These are phyloP conservation scores for Fragum fragum DNA, from an alignment of 2,888 invertebrate species.

Conservation along the genomic window DNA sequence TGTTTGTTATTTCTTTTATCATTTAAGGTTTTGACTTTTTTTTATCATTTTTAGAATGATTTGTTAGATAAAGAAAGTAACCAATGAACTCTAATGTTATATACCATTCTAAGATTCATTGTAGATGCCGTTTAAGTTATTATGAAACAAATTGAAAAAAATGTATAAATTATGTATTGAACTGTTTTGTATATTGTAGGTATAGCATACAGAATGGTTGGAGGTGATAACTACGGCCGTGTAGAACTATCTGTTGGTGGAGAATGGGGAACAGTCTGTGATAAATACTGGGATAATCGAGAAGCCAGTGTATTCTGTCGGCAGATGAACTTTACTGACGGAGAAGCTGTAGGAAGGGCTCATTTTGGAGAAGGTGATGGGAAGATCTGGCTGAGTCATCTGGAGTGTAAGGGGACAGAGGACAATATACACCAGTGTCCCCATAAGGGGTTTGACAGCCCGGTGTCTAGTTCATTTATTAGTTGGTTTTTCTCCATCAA, in stretches of 20 bases:
- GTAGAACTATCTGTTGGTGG: constrained; percentile 91
- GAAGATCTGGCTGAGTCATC: constrained; percentile 81
- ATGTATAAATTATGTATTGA: too few species aligned
- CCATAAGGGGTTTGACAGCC: constrained; percentile 75
- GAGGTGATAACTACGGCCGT: constrained; percentile 71
- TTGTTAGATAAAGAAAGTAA: too few species aligned
- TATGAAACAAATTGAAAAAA: too few species aligned
- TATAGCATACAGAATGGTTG: constrained; percentile 72
- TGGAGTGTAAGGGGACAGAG: constrained; percentile 78
- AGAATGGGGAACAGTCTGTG: constrained; percentile 92
- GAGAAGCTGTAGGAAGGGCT: constrained; percentile 67
- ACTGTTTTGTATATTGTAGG: constrained; percentile 57
- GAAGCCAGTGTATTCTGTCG: constrained; percentile 89
- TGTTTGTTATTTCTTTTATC: too few species aligned
- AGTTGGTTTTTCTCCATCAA: constrained; percentile 68
- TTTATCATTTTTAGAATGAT: too few species aligned
- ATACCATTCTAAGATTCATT: too few species aligned
- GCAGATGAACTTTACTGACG: constrained; percentile 75
- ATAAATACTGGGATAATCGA: constrained; percentile 91
- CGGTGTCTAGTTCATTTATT: constrained; percentile 57
- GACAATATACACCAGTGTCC: constrained; percentile 74
- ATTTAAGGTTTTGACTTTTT: too few species aligned
- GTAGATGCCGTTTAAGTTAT: too few species aligned
- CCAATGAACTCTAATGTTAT: too few species aligned
- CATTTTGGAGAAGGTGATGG: constrained; percentile 76